Evolutionary conservation across 2,797 vertebrate genomes (phyloP), one percentile per base, ranked within the genome.

Genomic region (Clamator glandarius): DNA sequence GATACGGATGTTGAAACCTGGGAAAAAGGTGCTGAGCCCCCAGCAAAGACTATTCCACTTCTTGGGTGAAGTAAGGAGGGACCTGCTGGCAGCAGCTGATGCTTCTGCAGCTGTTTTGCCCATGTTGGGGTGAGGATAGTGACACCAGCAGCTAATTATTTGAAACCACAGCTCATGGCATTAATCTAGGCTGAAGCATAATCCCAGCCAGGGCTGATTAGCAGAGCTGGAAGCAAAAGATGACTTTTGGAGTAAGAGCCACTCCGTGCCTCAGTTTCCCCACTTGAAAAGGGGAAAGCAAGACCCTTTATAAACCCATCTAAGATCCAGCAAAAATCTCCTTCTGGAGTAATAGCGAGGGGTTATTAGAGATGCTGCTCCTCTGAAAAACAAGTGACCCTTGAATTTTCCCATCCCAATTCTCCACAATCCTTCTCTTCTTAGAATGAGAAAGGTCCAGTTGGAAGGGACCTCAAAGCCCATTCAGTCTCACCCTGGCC

Each of bases 11-110:
- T 33, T 21, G 36, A 67, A 92, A 90, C 3, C 1, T 3, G 3
- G 51, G 46, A 1, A 29, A 59, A 69, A 28, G 55, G 11, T 29
- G 31, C 55, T 4, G 13, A 48, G 1, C 0, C 5, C 13, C 11
- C 4, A 7, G 35, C 44, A 75, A 26, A 70, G 39, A 25, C 13
- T 3, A 1, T 3, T 4, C 0, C 1, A 0, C 20, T 42, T 10
- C 25, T n/a, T 36, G 44, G 55, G 21, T 1, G 4, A 72, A 5
- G 1, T 24, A 2, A 5, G 58, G 23, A 79, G 14, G 70, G 24
- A 52, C 21, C 20, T 51, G 36, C 9, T 0, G 0, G 58, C 48
- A 20, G 62, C 46, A 69, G 51, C 21, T 0, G 1, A 39, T 8
- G 62, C 61, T 36, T 92, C 79, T 72, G 74, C 44, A 0, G 0